These are phyloP conservation scores for Coleophora flavipennella DNA, from an alignment of 2,888 invertebrate species.

Conservation along the genomic window DNA sequence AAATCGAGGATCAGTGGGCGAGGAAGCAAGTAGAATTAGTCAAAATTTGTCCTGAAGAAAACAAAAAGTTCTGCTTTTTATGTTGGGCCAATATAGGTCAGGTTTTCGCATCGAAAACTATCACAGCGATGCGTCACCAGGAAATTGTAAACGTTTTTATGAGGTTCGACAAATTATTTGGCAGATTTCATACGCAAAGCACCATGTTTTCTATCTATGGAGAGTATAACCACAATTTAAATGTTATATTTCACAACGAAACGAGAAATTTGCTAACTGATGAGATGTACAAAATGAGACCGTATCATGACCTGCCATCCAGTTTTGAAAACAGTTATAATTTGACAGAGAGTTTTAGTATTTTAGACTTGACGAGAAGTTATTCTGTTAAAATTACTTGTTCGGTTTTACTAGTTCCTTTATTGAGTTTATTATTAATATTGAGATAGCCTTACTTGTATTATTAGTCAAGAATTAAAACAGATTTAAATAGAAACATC, in stretches of 20 bases:
- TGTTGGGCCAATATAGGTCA: slow-evolving; percentile 81
- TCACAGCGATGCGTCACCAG: slow-evolving; percentile 69
- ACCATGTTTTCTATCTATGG: slow-evolving; percentile 81
- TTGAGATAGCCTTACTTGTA: no score
- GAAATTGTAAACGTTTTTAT: slow-evolving; percentile 81
- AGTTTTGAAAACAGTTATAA: slow-evolving; percentile 49
- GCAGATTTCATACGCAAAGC: slow-evolving; percentile 69
- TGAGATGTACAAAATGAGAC: slow-evolving; percentile 36
- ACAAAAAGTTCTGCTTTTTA: slow-evolving; percentile 69
- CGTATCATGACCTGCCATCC: slow-evolving; percentile 45
- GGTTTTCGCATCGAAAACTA: slow-evolving; percentile 74
- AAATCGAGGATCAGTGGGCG: slow-evolving; percentile 58
- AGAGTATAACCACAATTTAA: slow-evolving; percentile 73
- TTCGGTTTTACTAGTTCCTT: slow-evolving; percentile 31
- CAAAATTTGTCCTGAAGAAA: slow-evolving; percentile 73
- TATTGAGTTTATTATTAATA: slow-evolving; percentile 26
- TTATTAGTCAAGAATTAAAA: no score
- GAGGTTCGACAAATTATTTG: slow-evolving; percentile 80
- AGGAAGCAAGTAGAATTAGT: slow-evolving; percentile 46
- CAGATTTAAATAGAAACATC: no score
- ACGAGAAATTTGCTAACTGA: slow-evolving; percentile 49
- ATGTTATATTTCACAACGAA: slow-evolving; percentile 78
- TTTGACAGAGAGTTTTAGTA: slow-evolving; percentile 29
- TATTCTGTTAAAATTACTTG: slow-evolving; percentile 30
- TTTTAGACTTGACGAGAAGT: slow-evolving; percentile 26